Base-by-base conservation (phyloP, 1,140 invertebrate genomes). In the Dinothrombium tinctorium region DNA sequence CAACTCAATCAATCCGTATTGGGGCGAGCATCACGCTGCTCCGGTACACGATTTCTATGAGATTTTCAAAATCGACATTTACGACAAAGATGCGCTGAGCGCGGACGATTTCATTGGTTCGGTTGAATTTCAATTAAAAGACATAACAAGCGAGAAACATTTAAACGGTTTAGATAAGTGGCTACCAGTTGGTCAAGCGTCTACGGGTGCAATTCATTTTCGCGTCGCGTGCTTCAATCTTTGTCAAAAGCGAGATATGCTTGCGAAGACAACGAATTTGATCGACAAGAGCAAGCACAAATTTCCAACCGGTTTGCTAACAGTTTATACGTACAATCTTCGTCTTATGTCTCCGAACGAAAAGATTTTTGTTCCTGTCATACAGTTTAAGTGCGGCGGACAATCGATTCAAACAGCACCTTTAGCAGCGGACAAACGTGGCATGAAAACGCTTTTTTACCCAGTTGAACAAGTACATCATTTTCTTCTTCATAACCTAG, bases 31-130 rank as follows among this genome's bases (percentile, higher is more conserved):
- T 9, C 12, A 35, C 8, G 8, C 19, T 8, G n/a, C 15, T 12
- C 29, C 40, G 6, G 22, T 42, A 8, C 40, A 42, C 22, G 40
- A 42, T 22, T 36, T 42, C 4, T n/a, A 14, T 39, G 40, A 42
- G 14, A 12, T 7, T 12, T 7, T 42, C 9, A 12, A 15, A 20
- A 42, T 42, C 19, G 40, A 36, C 21, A 5, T 42, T 7, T 33
- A 7, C 17, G 36, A 37, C 40, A 41, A 37, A 11, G 17, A 42
- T 23, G 9, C 32, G 11, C 8, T 33, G 4, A n/a, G n/a, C n/a
- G 21, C 9, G 15, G 40, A 36, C n/a, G 29, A 42, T 23, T 38
- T 36, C 6, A 36, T 42, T 12, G 40, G 33, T 41, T 42, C 32
- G n/a, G 29, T 42, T 17, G 12, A 38, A 14, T 17, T 36, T 15